A percentile compares a stretch with the other conserved stretches of the same genome.
Conservation (phyloP, 2,888 invertebrate genomes). For the Mellilla xanthometata region DNA sequence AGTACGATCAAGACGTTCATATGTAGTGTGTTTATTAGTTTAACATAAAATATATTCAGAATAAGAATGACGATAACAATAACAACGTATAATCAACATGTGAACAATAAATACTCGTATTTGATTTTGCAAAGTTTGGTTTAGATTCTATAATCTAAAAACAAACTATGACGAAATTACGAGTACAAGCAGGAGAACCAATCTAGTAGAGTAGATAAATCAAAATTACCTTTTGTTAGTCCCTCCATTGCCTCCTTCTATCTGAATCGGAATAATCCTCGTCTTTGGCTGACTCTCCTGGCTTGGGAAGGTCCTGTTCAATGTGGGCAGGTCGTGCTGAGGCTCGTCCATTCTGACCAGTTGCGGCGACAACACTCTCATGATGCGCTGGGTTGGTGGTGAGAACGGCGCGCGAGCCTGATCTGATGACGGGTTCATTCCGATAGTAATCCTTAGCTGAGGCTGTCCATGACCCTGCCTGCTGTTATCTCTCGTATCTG, state of each 20-base stretch:
- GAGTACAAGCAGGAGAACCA: no score
- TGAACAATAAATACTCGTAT: no score
- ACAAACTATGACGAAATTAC: no score
- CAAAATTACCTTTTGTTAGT: conserved; percentile 63
- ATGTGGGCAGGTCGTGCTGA: conserved; percentile 62
- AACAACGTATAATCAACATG: no score
- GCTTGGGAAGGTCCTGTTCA: conserved; percentile 59
- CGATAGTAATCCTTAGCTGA: conserved; percentile 72
- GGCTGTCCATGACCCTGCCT: conserved; percentile 56
- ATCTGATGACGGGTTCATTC: conserved; percentile 60
- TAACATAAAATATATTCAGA: no score
- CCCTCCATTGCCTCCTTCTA: conserved; percentile 75
- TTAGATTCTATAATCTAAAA: no score
- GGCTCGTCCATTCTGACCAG: conserved; percentile 74
- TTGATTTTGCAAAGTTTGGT: no score
- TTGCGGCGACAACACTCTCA: conserved; percentile 77
- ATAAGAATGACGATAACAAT: no score
- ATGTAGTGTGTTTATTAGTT: no score
- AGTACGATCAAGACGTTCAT: conserved; percentile 22
- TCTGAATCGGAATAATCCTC: conserved; percentile 84
- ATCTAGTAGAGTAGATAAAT: no score
- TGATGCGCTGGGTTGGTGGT: conserved; percentile 78
- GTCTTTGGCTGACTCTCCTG: conserved; percentile 72
- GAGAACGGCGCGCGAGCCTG: conserved; percentile 56
- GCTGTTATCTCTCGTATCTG: conserved; percentile 57